A percentile compares a stretch with the other conserved stretches of the same genome.
Evolutionary conservation across 2,888 invertebrate genomes (phyloP).

Genomic region (Cantharis flavilabris): DNA sequence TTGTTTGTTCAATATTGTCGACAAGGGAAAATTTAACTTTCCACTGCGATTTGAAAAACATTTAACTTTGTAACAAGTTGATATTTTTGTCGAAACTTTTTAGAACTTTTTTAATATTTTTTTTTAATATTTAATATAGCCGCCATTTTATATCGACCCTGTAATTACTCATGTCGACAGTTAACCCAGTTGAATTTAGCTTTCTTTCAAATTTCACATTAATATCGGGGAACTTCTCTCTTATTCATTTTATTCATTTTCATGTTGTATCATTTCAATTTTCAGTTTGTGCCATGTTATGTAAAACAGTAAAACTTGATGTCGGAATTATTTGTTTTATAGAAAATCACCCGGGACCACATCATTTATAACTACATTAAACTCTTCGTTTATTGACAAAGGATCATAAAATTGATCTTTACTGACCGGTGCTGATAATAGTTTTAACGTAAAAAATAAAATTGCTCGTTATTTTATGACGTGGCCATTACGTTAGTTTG

Average conservation of each 20-base stretch:
- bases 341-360: background rate
- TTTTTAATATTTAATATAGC: background rate
- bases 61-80: slow-evolving; percentile 8
- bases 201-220: slow-evolving; percentile 2
- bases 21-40: slow-evolving; percentile 22
- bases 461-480: background rate
- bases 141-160: background rate
- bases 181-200: slow-evolving; percentile 12
- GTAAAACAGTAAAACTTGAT: background rate
- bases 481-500: background rate
- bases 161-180: slow-evolving; percentile 3
- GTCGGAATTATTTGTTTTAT: background rate
- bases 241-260: no score
- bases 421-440: background rate
- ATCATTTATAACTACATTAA: background rate
- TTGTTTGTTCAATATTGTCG: slow-evolving; percentile 26
- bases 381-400: background rate
- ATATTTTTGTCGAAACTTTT: background rate
- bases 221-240: no score
- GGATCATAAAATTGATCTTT: background rate
- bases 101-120: background rate
- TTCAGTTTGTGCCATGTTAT: background rate
- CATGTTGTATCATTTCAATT: no score
- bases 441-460: background rate
- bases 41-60: slow-evolving; percentile 16